These are phyloP conservation scores for Tapera naevia DNA, from an alignment of 2,797 vertebrate species.

Conservation along the genomic window DNA sequence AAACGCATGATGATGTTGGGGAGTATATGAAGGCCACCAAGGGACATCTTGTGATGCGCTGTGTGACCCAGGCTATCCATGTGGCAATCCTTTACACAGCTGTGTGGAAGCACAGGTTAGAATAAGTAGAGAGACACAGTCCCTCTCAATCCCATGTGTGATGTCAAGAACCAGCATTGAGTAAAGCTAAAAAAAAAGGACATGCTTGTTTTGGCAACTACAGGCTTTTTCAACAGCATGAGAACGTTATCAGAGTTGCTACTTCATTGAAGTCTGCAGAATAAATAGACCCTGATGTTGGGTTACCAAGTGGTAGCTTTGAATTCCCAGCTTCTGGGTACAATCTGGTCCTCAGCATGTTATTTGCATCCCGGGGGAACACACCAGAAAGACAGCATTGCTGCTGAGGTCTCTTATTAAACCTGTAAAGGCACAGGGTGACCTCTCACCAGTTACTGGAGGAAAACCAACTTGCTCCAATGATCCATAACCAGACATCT, in stretches of 20 bases:
- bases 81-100: not conserved
- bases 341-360: rapidly evolving
- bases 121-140: not conserved
- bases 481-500: not conserved
- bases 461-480: not conserved
- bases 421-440: not conserved
- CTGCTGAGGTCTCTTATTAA: not conserved
- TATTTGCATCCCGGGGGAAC: not conserved
- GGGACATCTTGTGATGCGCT: rapidly evolving
- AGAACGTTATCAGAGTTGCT: not conserved
- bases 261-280: not conserved
- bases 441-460: not conserved
- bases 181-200: not conserved
- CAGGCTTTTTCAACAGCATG: not conserved
- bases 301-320: not conserved
- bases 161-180: rapidly evolving
- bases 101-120: not conserved
- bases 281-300: not conserved
- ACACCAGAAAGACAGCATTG: not conserved
- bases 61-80: not conserved
- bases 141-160: not conserved
- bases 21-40: rapidly evolving
- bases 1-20: rapidly evolving
- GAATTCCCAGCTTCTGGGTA: not conserved
- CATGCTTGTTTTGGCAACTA: not conserved